Percentiles rank a stretch among this genome's conserved stretches.
These are phyloP conservation scores for Dryocosmus kuriphilus DNA, from an alignment of 2,888 invertebrate genomes.

Conservation along the genomic window DNA sequence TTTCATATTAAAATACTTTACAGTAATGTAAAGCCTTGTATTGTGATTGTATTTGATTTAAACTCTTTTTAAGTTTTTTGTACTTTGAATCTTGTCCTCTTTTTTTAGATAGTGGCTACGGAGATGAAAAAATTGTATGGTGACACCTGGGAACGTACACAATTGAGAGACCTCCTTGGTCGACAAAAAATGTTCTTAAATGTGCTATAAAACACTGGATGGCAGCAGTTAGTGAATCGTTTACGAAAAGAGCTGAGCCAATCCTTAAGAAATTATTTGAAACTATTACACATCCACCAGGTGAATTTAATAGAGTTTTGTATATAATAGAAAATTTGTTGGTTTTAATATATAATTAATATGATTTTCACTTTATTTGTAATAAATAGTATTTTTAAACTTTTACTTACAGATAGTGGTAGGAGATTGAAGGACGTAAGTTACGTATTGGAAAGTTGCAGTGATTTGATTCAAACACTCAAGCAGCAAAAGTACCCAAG, in stretches of 20 bases:
- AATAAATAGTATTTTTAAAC: constrained; percentile 1
- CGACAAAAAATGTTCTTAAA: constrained; percentile 64
- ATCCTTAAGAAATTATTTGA: constrained; percentile 61
- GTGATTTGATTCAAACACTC: constrained; percentile 66
- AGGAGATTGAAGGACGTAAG: constrained; percentile 63
- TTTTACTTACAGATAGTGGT: constrained; percentile 55
- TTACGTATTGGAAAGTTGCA: constrained; percentile 63
- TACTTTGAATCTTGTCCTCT: neutral
- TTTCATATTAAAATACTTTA: neutral
- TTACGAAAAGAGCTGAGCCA: constrained; percentile 62
- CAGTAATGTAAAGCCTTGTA: neutral
- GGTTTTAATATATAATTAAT: too few relatives aligned
- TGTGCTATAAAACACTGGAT: constrained; percentile 76
- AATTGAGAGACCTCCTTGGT: constrained; percentile 74
- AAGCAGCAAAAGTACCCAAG: constrained; percentile 61
- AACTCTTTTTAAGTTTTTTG: neutral
- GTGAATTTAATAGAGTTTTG: constrained; percentile 50
- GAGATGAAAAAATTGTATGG: constrained; percentile 72
- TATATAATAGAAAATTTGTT: constrained; percentile 17
- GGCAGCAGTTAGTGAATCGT: constrained; percentile 72
- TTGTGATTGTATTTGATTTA: neutral
- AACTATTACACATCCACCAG: constrained; percentile 58
- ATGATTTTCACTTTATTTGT: constrained; percentile 8
- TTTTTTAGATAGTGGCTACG: constrained; percentile 66
- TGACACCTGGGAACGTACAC: constrained; percentile 69